These are phyloP conservation scores for Cladopsammia gracilis DNA, from an alignment of 64 coral and sea anemone genomes.

Conservation along the genomic window DNA sequence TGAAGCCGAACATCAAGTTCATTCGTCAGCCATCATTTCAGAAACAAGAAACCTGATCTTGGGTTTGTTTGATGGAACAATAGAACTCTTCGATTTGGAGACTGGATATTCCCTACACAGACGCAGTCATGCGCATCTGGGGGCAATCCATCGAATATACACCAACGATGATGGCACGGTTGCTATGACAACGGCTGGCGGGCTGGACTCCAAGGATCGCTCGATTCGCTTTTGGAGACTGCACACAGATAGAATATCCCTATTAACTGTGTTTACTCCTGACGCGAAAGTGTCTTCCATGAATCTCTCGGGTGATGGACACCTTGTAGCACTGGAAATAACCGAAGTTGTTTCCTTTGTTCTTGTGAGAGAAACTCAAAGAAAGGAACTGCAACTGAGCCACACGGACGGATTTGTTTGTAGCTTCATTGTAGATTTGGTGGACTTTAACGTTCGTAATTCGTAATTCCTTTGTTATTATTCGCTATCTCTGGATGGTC, in stretches of 20 bases:
- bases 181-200: conserved; percentile 86
- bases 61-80: conserved; percentile 76
- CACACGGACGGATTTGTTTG: conserved; percentile 28
- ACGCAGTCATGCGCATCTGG: conserved; percentile 55
- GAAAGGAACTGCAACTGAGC: not conserved
- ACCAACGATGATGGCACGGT: conserved; percentile 58
- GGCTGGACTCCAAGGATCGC: conserved; percentile 88
- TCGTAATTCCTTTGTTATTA: not conserved
- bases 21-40: conserved; percentile 46
- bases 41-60: conserved; percentile 46
- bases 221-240: conserved; percentile 81
- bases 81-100: conserved; percentile 59
- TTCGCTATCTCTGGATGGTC: no score
- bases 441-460: conserved; percentile 26
- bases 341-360: conserved; percentile 75
- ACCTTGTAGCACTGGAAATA: conserved; percentile 69
- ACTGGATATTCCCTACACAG: conserved; percentile 42
- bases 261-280: conserved; percentile 72
- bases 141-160: conserved; percentile 76
- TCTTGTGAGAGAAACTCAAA: conserved; percentile 45
- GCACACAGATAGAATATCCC: not conserved
- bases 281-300: conserved; percentile 81
- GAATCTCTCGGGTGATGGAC: conserved; percentile 68
- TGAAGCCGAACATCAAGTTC: conserved; percentile 37
- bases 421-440: conserved; percentile 60